Evolutionary conservation across 1,140 invertebrate genomes (phyloP), one percentile per base, ranked within the genome.

Genomic region (Drosophila lacertosa): DNA sequence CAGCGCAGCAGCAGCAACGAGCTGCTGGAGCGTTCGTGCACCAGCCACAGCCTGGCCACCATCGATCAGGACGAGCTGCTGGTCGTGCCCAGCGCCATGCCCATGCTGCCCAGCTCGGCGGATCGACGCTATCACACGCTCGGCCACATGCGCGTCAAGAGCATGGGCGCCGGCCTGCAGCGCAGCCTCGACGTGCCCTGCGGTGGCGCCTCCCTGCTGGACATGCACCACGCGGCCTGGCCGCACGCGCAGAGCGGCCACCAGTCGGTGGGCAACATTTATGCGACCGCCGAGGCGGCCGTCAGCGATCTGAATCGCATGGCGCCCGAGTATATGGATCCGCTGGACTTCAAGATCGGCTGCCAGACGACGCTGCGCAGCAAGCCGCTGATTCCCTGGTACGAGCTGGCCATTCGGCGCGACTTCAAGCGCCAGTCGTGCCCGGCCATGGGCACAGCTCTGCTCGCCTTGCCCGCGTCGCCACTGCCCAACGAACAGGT

Each of bases 351-450:
- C n/a, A 94, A 94, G 90, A 92, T 94, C 33, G 93, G 93, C 22
- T 94, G 93, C 64, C 93, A 94, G 88, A 94, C 93, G 1, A 94
- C 93, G n/a, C 74, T 94, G 29, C 82, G 93, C 32, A 92, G 93
- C 2, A 93, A 94, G 62, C 94, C 94, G 15, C 92, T 94, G 44
- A 94, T 97, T 39, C 96, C 96, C 0, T 97, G 96, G 96, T 97
- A 96, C 95, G 96, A 97, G 91, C 90, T 97, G 47, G 96, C 96
- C 15, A 96, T 96, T 10, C 94, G 94, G 65, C 94, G 95, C 58
- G 91, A 91, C 45, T 79, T 81, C 2, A 93, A 95, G 62, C 94
- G 95, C 44, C 93, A 95, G 64, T 95, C 95, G 79, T 96, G 95
- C 84, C 95, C 95, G 37, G 89, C 90, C 2, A 86, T 91, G 0